A percentile compares a stretch with the other conserved stretches of the same genome.
These are phyloP conservation scores for Drosophila lacertosa DNA, from an alignment of 1,140 invertebrate genomes.

Conservation along the genomic window DNA sequence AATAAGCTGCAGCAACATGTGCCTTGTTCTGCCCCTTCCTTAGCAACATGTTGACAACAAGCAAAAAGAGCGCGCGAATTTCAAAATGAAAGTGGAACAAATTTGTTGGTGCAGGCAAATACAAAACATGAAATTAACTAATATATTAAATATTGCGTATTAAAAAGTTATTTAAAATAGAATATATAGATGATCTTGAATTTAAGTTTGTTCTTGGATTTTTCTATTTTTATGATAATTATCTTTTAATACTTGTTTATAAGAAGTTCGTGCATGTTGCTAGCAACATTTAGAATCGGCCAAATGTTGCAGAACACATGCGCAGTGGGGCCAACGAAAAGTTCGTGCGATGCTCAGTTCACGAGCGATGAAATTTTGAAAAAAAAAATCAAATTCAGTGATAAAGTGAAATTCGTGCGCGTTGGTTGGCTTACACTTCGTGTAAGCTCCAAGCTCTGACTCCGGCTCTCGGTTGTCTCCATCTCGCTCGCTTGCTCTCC, in stretches of 20 bases:
- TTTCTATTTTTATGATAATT: not conserved
- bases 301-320: constrained; percentile 26
- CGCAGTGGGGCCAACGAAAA: constrained; percentile 1
- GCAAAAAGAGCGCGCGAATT: constrained; percentile 7
- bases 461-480: constrained; percentile 42
- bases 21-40: constrained; percentile 3
- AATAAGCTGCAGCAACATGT: constrained; percentile 1
- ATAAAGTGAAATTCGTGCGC: constrained; percentile 69
- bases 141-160: not conserved
- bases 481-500: constrained; percentile 17
- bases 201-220: not conserved
- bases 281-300: constrained; percentile 21
- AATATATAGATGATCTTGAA: not conserved
- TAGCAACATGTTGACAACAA: constrained; percentile 14
- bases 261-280: constrained; percentile 17
- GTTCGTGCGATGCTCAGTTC: constrained; percentile 13
- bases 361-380: constrained; percentile 24
- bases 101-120: no score
- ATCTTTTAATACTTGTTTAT: not conserved
- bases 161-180: not conserved
- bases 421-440: constrained; percentile 67
- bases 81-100: not conserved
- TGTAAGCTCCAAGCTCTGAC: constrained; percentile 58
- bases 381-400: constrained; percentile 74
- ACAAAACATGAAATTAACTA: no score